These are phyloP conservation scores for Pyrochroa serraticornis DNA, from an alignment of 2,888 invertebrate species.

Conservation along the genomic window DNA sequence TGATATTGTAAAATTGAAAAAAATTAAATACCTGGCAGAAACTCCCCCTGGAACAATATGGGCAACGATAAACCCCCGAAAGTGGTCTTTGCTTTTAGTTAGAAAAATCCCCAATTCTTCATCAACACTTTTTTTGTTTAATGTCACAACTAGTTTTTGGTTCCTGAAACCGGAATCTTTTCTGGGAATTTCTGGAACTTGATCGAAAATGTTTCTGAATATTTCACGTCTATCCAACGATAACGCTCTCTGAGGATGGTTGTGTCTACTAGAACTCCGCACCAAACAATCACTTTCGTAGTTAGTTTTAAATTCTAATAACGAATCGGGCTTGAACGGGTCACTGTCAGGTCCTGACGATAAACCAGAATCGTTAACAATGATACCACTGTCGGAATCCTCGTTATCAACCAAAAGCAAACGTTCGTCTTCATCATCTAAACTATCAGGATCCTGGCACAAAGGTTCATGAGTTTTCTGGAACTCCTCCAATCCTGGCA, in stretches of 20 bases:
- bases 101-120: constrained; percentile 77
- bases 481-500: constrained; percentile 75
- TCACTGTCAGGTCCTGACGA: constrained; percentile 59
- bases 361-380: constrained; percentile 74
- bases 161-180: constrained; percentile 14
- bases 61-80: constrained; percentile 72
- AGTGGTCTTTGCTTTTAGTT: constrained; percentile 68
- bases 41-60: constrained; percentile 74
- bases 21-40: constrained; percentile 65
- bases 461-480: constrained; percentile 66
- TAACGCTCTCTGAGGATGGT: constrained; percentile 60
- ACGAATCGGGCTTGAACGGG: constrained; percentile 1
- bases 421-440: constrained; percentile 60
- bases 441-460: constrained; percentile 66
- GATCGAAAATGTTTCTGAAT: constrained; percentile 13
- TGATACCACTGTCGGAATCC: constrained; percentile 77
- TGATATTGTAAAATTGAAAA: neutral
- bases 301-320: constrained; percentile 8
- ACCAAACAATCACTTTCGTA: constrained; percentile 12
- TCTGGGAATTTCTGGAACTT: neutral
- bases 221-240: constrained; percentile 65
- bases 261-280: constrained; percentile 40
- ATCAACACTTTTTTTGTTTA: constrained; percentile 62
- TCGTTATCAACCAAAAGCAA: constrained; percentile 67
- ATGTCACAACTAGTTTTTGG: constrained; percentile 53